phyloP scores from a whole-genome alignment of 2,888 invertebrate genomes.

The Caenorhabditis plicata region DNA sequence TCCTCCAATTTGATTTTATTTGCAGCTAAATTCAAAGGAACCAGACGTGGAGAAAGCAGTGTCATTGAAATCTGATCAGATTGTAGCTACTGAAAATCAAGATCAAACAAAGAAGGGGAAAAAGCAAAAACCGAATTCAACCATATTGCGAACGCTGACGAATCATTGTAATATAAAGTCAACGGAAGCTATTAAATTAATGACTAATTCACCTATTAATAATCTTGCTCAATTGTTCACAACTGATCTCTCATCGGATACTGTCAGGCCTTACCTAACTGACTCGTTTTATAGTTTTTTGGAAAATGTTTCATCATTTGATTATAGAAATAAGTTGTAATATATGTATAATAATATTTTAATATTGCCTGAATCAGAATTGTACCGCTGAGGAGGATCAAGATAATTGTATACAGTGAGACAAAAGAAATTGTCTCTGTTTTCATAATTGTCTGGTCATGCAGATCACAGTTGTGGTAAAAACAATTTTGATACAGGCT shows the following conservation, averaged over 20 bases:
- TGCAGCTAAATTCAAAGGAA: slow-evolving; percentile 39
- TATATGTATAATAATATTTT: too few relatives aligned
- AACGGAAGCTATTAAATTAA: slow-evolving; percentile 15
- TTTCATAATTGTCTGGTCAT: too few relatives aligned
- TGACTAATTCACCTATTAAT: slow-evolving; percentile 10
- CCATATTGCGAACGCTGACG: slow-evolving; percentile 35
- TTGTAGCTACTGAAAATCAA: slow-evolving; percentile 16
- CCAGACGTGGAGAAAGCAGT: slow-evolving; percentile 45
- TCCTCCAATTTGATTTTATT: neutral
- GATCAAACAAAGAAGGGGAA: slow-evolving; percentile 19
- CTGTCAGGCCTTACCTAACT: slow-evolving; percentile 16
- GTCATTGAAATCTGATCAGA: slow-evolving; percentile 36
- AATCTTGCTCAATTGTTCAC: slow-evolving; percentile 21
- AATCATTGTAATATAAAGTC: slow-evolving; percentile 19
- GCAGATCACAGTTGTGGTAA: too few relatives aligned
- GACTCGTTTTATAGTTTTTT: slow-evolving; percentile 7
- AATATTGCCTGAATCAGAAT: too few relatives aligned
- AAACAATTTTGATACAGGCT: too few relatives aligned
- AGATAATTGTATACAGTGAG: too few relatives aligned
- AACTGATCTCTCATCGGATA: neutral
- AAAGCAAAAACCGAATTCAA: slow-evolving; percentile 35
- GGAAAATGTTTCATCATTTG: slow-evolving; percentile 16
- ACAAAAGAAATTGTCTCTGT: too few relatives aligned
- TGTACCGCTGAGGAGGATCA: too few relatives aligned
- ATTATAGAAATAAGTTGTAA: slow-evolving; percentile 21